Conservation (phyloP, 2,888 invertebrate genomes). For the Trimorus sp. region DNA sequence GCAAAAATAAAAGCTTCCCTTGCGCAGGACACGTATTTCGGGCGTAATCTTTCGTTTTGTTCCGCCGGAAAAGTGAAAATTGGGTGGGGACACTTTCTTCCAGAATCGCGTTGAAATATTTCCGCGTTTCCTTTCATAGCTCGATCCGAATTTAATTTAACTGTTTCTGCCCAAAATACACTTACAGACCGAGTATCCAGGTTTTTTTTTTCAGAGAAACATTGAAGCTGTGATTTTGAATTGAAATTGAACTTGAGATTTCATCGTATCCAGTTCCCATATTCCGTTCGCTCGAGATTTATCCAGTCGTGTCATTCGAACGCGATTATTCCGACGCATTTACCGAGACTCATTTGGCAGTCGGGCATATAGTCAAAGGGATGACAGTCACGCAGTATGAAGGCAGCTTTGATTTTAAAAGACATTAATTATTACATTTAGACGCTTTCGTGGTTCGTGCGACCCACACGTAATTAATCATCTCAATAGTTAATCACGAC, state of each 20-base stretch:
- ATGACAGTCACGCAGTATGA: neutral
- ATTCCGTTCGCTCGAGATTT: slow-evolving; percentile 9
- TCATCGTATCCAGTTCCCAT: too few relatives aligned
- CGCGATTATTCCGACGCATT: slow-evolving; percentile 65
- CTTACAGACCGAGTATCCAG: too few relatives aligned
- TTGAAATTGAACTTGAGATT: too few relatives aligned
- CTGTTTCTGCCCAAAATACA: too few relatives aligned
- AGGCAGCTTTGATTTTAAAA: slow-evolving; percentile 26
- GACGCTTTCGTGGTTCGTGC: neutral
- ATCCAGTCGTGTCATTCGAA: slow-evolving; percentile 48
- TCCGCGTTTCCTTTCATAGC: too few relatives aligned
- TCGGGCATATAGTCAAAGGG: neutral
- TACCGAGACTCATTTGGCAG: slow-evolving; percentile 13
- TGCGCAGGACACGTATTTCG: neutral
- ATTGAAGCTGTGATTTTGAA: too few relatives aligned
- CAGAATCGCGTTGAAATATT: too few relatives aligned
- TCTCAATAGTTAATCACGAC: slow-evolving; percentile 18
- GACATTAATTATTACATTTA: slow-evolving; percentile 1
- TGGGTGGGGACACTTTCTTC: too few relatives aligned
- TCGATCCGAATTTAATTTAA: too few relatives aligned
- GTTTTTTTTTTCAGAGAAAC: too few relatives aligned
- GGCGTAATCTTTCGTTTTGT: slow-evolving; percentile 10
- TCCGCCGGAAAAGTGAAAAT: neutral
- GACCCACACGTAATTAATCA: slow-evolving; percentile 1
- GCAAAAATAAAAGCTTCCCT: slow-evolving; percentile 73